A percentile compares a stretch with the other conserved stretches of the same genome.
phyloP scores from a whole-genome alignment of 2,113 vertebrate genomes.

The Pseudorectes ferrugineus region DNA sequence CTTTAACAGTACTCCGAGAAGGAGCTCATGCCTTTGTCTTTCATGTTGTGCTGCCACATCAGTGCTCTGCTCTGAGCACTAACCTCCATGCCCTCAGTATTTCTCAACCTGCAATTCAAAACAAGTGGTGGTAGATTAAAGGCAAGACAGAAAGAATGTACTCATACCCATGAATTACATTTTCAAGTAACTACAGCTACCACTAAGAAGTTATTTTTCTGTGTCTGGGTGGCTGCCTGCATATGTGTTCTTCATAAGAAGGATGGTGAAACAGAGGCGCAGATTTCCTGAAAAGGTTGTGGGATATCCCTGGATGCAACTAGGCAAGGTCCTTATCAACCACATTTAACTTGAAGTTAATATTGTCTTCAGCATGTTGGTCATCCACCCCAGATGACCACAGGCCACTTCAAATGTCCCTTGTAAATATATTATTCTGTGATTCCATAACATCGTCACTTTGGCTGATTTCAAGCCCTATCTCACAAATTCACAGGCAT shows the following conservation, averaged over 20 bases:
- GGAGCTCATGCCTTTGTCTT: not conserved
- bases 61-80: not conserved
- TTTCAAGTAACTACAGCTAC: not conserved
- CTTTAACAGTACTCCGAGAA: not conserved
- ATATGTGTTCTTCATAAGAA: not conserved
- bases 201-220: not conserved
- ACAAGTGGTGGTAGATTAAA: not conserved
- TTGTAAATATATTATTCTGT: not conserved
- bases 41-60: not conserved
- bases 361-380: not conserved
- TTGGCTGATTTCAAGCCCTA: not conserved
- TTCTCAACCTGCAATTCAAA: conserved; percentile 23
- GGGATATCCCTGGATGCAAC: not conserved
- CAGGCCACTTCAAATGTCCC: not conserved
- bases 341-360: not conserved
- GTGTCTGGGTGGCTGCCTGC: not conserved
- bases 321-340: not conserved
- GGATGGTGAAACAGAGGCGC: not conserved
- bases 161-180: not conserved
- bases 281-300: not conserved
- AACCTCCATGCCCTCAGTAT: not conserved
- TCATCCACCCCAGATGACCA: not conserved
- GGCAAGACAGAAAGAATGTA: not conserved
- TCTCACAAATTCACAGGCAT: not conserved
- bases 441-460: not conserved